phyloP scores from a whole-genome alignment of 2,797 vertebrate genomes.

The Cossypha polioptera region DNA sequence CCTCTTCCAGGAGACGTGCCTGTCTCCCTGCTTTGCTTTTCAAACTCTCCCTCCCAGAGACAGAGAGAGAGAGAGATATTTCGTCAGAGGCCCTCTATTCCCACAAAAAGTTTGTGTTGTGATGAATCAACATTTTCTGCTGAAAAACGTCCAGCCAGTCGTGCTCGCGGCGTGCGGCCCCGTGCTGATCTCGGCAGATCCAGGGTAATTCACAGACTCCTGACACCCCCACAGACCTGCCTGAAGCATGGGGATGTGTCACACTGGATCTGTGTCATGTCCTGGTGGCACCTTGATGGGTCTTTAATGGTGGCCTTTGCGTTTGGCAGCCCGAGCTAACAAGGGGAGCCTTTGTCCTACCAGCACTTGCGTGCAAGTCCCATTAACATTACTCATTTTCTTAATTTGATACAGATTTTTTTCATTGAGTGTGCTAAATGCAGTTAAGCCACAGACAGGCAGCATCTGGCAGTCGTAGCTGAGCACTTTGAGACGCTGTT shows the following conservation, averaged over 20 bases:
- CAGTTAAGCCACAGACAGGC: constrained; percentile 47
- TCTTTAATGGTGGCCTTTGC: background rate
- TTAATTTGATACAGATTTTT: constrained; percentile 64
- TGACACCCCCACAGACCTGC: background rate
- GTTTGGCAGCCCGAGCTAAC: background rate
- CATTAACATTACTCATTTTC: constrained; percentile 50
- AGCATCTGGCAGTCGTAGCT: constrained; percentile 35
- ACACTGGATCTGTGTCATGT: background rate
- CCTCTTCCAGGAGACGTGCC: background rate
- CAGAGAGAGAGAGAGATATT: background rate
- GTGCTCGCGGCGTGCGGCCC: background rate
- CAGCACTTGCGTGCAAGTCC: constrained; percentile 1
- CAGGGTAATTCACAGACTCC: background rate
- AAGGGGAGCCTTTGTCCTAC: constrained; percentile 46
- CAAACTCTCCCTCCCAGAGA: background rate
- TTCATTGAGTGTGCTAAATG: constrained; percentile 38
- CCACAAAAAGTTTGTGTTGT: background rate
- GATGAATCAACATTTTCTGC: constrained; percentile 31
- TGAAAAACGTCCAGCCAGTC: background rate
- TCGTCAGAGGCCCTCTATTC: background rate
- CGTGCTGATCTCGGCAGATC: background rate
- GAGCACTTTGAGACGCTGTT: constrained; percentile 1
- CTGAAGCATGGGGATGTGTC: background rate
- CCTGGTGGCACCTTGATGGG: constrained; percentile 16
- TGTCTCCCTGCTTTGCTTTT: background rate